Evolutionary conservation across 2,888 invertebrate species (phyloP), one percentile per base, ranked within the genome.

Genomic region (Calephelis perditalis): DNA sequence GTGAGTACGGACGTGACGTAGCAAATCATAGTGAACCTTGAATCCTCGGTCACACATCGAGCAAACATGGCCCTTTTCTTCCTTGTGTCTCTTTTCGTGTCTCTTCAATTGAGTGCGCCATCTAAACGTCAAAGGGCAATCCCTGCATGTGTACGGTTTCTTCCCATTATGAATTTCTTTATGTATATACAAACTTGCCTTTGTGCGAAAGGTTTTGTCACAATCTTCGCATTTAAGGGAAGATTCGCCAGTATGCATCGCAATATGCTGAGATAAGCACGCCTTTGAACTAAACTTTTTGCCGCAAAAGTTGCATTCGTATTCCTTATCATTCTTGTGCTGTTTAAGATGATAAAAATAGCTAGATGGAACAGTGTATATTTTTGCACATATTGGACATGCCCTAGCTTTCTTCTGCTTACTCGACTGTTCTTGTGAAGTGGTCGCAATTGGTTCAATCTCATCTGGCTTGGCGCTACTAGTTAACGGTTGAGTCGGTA

Each of bases 311-410:
- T 81, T 79, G 69, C 92, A 92, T 46, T 77, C 77, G 73, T 90
- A 85, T 60, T 88, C 84, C 63, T 86, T 85, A 36, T 77, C 73
- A 9, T 80, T 78, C 1, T 73, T 75, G 74, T 92, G 92, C 10
- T 91, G 81, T 64, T 87, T 91, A 65, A 92, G 71, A 71, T 92
- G 92, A 68, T 92, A 91, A 72, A 88, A 88, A 65, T 90, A 84
- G 71, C 89, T 89, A 3, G 91, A 91, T 0, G 84, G 73, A n/a
- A 86, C 86, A 2, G 73, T 77, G 73, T 89, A 92, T 57, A 76
- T 77, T 67, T 91, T 91, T 5, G 78, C 77, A 70, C 92, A 92
- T 46, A 83, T 75, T 10, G 84, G 85, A 65, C 92, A 92, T 2
- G 82, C 81, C 37, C 85, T 84, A 3, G 73, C 67, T 56, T 75